Percentiles rank a stretch among this genome's conserved stretches.
These are phyloP conservation scores for Onchidella celtica DNA, from an alignment of 2,888 invertebrate species.

Conservation along the genomic window DNA sequence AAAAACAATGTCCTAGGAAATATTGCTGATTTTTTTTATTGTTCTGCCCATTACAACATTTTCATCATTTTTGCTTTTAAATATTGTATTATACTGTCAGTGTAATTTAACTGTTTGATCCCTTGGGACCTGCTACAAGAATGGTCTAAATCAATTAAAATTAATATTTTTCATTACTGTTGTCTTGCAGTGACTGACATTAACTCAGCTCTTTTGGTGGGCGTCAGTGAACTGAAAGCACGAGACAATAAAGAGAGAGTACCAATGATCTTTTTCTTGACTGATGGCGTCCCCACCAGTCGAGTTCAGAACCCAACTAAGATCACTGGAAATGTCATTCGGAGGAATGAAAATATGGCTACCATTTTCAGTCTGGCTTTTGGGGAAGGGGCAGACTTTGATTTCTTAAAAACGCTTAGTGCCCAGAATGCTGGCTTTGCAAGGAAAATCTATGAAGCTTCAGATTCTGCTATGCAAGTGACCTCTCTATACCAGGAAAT, in stretches of 20 bases:
- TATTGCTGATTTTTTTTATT: no score
- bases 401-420: constrained; percentile 85
- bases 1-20: no score
- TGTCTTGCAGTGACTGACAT: constrained; percentile 66
- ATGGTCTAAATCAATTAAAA: no score
- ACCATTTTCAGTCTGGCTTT: constrained; percentile 86
- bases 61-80: no score
- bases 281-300: constrained; percentile 81
- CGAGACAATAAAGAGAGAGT: constrained; percentile 46
- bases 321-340: constrained; percentile 70
- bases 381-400: constrained; percentile 86
- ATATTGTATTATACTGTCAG: no score
- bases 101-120: no score
- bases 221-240: constrained; percentile 56
- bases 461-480: constrained; percentile 86
- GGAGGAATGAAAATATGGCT: constrained; percentile 56
- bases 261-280: constrained; percentile 80
- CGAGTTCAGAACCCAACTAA: constrained; percentile 72
- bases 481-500: constrained; percentile 85
- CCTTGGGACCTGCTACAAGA: no score
- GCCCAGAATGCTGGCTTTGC: constrained; percentile 87
- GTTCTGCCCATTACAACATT: no score
- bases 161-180: no score
- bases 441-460: constrained; percentile 87
- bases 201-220: constrained; percentile 62